Percentiles rank a stretch among this genome's conserved stretches.
phyloP scores from a whole-genome alignment of 2,113 vertebrate species.

The Mus spicilegus region DNA sequence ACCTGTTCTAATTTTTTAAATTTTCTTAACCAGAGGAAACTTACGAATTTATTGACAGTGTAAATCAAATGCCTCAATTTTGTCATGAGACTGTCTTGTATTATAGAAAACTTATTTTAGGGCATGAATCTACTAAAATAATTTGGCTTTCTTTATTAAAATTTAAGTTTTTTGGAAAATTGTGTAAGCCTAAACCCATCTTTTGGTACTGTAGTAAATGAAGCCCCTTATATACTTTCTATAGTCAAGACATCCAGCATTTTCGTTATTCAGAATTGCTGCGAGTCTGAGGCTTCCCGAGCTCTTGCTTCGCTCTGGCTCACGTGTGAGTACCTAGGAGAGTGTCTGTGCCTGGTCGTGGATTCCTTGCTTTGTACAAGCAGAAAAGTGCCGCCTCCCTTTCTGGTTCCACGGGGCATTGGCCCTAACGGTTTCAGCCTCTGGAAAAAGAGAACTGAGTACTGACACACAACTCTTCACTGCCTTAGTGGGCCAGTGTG shows the following conservation, averaged over 20 bases:
- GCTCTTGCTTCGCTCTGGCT: neutral
- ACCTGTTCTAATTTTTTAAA: neutral
- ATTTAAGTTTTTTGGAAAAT: neutral
- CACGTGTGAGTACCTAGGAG: too few relatives aligned
- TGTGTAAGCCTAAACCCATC: neutral
- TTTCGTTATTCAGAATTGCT: neutral
- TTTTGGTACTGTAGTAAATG: neutral
- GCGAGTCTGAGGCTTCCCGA: neutral
- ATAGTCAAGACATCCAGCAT: neutral
- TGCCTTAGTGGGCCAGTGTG: conserved; percentile 16
- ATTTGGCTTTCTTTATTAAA: conserved; percentile 4
- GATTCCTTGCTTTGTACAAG: neutral
- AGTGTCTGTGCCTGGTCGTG: neutral
- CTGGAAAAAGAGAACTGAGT: neutral
- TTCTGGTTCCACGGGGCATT: neutral
- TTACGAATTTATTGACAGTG: neutral
- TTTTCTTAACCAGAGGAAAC: neutral
- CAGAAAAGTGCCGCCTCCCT: neutral
- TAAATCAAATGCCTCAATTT: conserved; percentile 22
- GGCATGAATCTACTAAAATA: neutral
- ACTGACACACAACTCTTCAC: conserved; percentile 20
- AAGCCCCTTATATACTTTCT: neutral
- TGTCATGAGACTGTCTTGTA: neutral
- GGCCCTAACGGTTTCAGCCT: neutral
- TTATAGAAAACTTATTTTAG: neutral